Base-by-base conservation (phyloP, 2,797 vertebrate genomes). In the Pantherophis alleghaniensis region DNA sequence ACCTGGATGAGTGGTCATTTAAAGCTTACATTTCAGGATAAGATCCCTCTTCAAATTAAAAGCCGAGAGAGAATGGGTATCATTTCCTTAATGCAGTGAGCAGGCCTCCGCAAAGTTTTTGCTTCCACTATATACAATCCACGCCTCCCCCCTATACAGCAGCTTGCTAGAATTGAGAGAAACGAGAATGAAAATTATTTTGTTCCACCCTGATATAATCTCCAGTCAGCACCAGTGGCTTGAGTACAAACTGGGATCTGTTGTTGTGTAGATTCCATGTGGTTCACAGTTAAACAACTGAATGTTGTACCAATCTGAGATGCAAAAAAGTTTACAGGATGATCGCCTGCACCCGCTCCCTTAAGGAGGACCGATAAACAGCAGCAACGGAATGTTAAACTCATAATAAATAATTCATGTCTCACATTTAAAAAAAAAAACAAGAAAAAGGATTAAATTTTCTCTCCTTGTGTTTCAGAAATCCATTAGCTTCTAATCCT, bases 341-440 rank as follows among this genome's bases (percentile, higher is more conserved):
- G 93, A 95, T 92, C 94, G 89, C 93, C 96, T 96, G 96, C 91
- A 97, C 92, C 93, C 32, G 94, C 96, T 96, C 96, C 94, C 92
- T 88, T 94, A 95, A 96, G 94, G 93, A 96, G 96, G 63, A 97
- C 51, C 90, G 91, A 96, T 96, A 95, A 96, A 93, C 97, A 97
- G 96, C 95, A 96, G 95, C 96, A 97, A 97, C 93, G 95, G 96
- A 97, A 96, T 96, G 96, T 97, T 97, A 97, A 96, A 96, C 90
- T 94, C 92, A 94, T 94, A 98, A 98, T 98, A 98, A 98, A 98
- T 97, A 98, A 98, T 97, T 97, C 96, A 97, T 97, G 96, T 96
- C 96, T 97, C 66, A 96, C 94, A 96, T 97, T 97, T 97, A 47
- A 51, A 51, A 53, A 18, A 37, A 74, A 20, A 97, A 86, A 91